Evolutionary conservation across 2,113 vertebrate genomes (phyloP).

Genomic region (Haemorhous mexicanus): DNA sequence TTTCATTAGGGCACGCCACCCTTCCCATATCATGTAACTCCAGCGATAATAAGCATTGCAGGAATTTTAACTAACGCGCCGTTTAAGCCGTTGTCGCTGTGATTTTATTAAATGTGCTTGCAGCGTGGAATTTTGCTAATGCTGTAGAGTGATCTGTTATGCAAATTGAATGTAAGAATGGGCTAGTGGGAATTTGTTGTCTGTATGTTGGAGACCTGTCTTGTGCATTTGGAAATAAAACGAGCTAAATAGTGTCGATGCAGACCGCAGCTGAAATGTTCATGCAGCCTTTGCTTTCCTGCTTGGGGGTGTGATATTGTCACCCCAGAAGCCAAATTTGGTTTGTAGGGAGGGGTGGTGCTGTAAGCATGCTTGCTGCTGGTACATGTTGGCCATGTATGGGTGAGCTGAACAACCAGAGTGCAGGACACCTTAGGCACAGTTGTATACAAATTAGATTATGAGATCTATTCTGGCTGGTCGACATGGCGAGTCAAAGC

Average conservation of each 20-base stretch:
- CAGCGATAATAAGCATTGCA: neutral
- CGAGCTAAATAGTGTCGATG: rapidly evolving
- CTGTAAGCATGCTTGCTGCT: neutral
- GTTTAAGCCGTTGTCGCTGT: neutral
- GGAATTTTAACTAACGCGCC: slow-evolving; percentile 27
- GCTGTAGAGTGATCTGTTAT: slow-evolving; percentile 17
- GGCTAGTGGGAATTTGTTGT: slow-evolving; percentile 26
- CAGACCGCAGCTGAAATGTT: neutral
- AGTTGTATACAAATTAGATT: neutral
- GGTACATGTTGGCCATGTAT: neutral
- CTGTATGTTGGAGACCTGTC: neutral
- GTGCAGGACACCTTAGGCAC: neutral
- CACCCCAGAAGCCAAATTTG: neutral
- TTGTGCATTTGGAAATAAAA: neutral
- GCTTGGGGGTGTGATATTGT: neutral
- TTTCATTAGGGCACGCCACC: slow-evolving; percentile 2
- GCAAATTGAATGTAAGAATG: slow-evolving; percentile 20
- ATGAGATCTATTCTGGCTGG: neutral
- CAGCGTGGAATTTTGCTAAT: slow-evolving; percentile 17
- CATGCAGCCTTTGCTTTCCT: neutral
- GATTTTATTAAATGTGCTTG: slow-evolving; percentile 46
- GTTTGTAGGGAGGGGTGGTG: neutral
- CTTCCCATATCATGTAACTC: neutral
- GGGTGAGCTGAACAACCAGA: neutral
- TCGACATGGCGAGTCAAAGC: neutral